phyloP scores from a whole-genome alignment of 1,140 invertebrate genomes.

The Scylla paramamosain region DNA sequence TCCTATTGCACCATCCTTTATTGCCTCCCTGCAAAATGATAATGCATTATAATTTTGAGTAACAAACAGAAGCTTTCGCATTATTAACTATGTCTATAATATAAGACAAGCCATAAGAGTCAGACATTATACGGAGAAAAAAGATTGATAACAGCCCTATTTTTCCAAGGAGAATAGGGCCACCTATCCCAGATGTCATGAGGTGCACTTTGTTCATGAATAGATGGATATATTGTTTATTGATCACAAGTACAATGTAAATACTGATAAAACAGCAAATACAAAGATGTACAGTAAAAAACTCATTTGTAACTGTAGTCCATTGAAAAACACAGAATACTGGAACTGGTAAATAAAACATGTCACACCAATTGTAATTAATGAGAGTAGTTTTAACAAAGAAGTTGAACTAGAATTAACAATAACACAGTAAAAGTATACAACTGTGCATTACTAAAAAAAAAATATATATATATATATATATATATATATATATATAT shows the following conservation, averaged over 20 bases:
- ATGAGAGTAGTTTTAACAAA: too few relatives aligned
- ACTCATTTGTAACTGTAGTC: too few relatives aligned
- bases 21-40: conserved; percentile 44
- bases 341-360: too few relatives aligned
- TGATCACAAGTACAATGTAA: too few relatives aligned
- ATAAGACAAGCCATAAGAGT: background rate
- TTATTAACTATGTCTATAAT: background rate
- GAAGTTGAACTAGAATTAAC: too few relatives aligned
- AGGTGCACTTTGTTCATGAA: too few relatives aligned
- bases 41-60: background rate
- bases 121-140: background rate
- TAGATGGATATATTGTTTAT: too few relatives aligned
- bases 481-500: background rate
- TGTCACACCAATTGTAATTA: too few relatives aligned
- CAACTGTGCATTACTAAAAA: background rate
- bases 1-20: conserved; percentile 80
- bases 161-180: background rate
- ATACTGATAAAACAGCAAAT: too few relatives aligned
- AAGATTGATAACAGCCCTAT: background rate
- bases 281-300: too few relatives aligned
- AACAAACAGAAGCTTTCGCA: background rate
- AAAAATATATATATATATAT: background rate
- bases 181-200: background rate
- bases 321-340: too few relatives aligned
- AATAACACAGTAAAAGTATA: background rate